A percentile compares a stretch with the other conserved stretches of the same genome.
Evolutionary conservation across 2,888 invertebrate genomes (phyloP).

Genomic region (Bedellia somnulentella): DNA sequence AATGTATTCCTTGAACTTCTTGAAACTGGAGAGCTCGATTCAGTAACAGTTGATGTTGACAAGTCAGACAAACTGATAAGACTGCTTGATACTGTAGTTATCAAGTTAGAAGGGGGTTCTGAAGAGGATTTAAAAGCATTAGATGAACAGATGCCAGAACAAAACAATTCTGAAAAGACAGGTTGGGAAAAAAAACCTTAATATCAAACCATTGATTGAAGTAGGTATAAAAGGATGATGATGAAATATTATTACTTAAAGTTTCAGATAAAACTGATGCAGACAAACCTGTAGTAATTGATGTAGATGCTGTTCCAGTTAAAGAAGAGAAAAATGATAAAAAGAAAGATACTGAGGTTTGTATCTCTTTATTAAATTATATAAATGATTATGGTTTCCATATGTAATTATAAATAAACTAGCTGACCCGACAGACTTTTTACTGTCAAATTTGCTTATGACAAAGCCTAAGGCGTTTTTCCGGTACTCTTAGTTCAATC

Average conservation of each 20-base stretch:
- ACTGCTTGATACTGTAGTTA: conserved; percentile 93
- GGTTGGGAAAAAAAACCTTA: conserved; percentile 20
- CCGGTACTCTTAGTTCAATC: too few relatives aligned
- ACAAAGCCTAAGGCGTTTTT: too few relatives aligned
- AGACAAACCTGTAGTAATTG: conserved; percentile 44
- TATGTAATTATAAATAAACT: too few relatives aligned
- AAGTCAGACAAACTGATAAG: conserved; percentile 81
- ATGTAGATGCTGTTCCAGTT: conserved; percentile 37
- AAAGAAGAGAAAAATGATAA: conserved; percentile 40
- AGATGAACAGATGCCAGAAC: conserved; percentile 57
- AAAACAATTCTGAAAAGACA: conserved; percentile 29
- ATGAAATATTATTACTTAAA: conserved; percentile 16
- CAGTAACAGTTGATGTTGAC: conserved; percentile 81
- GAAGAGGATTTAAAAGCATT: conserved; percentile 85
- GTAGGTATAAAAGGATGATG: too few relatives aligned
- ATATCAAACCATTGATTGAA: too few relatives aligned
- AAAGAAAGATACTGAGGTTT: conserved; percentile 34
- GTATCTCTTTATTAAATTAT: conserved; percentile 11
- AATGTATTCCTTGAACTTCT: conserved; percentile 87
- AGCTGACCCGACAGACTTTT: too few relatives aligned
- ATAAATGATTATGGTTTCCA: too few relatives aligned
- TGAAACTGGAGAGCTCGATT: conserved; percentile 71
- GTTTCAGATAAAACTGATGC: conserved; percentile 30
- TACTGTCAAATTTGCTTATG: too few relatives aligned
- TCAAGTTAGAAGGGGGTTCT: conserved; percentile 91